A percentile compares a stretch with the other conserved stretches of the same genome.
phyloP scores from a whole-genome alignment of 30 jellyfish, hydroid and myxozoan genomes.

The Cassiopea xamachana region DNA sequence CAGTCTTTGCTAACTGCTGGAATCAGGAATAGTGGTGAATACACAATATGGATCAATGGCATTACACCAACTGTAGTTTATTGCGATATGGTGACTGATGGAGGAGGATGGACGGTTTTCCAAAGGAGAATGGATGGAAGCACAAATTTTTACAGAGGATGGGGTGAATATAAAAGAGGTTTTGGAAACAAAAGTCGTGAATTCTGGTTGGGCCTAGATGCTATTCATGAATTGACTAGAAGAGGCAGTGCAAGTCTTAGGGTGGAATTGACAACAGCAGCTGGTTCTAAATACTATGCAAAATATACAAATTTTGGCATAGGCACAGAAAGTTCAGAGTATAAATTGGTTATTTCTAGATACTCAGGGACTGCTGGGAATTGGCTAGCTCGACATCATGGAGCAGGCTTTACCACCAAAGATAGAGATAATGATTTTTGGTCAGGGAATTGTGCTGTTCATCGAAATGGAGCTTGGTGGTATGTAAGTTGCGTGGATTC shows the following conservation, averaged over 20 bases:
- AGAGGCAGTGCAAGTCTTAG: not conserved
- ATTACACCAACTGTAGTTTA: conserved; percentile 5
- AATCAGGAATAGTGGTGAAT: no score
- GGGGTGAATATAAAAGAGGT: conserved; percentile 2
- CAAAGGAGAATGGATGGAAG: conserved; percentile 19
- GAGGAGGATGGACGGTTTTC: conserved; percentile 27
- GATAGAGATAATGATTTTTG: conserved; percentile 1
- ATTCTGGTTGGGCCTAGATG: conserved; percentile 8
- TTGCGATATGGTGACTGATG: conserved; percentile 19
- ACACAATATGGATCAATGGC: not conserved
- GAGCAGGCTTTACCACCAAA: not conserved
- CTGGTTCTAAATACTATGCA: not conserved
- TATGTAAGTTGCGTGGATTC: not conserved
- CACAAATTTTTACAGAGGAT: not conserved
- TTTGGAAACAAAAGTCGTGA: conserved; percentile 10
- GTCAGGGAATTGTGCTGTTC: not conserved
- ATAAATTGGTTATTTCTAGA: not conserved
- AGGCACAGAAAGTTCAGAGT: not conserved
- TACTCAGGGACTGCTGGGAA: conserved; percentile 20
- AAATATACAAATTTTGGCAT: not conserved
- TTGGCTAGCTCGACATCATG: not conserved
- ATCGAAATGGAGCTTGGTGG: not conserved
- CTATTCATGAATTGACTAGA: not conserved
- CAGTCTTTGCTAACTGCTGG: no score
- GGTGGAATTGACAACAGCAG: not conserved